phyloP scores from a whole-genome alignment of 2,113 vertebrate species.

The Ardeotis arabs region DNA sequence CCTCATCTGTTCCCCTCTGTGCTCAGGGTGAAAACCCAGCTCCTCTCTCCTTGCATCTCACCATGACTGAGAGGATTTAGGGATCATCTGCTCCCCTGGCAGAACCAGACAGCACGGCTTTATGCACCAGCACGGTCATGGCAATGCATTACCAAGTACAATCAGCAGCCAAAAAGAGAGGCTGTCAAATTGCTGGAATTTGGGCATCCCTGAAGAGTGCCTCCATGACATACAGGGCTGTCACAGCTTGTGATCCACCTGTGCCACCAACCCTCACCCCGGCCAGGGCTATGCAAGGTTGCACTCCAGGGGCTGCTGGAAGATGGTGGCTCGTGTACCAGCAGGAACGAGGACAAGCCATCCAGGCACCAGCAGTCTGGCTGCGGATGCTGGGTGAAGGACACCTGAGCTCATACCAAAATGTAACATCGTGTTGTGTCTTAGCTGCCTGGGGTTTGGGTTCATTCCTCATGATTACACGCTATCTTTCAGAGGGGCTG shows the following conservation, averaged over 20 bases:
- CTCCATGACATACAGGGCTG: neutral
- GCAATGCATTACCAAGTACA: neutral
- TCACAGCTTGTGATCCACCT: neutral
- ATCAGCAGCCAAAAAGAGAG: neutral
- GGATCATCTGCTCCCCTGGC: neutral
- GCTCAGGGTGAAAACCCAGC: neutral
- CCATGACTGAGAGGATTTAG: neutral
- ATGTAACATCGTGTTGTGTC: neutral
- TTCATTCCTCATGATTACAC: neutral
- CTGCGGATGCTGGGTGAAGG: neutral
- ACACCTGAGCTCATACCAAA: neutral
- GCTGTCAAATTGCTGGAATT: neutral
- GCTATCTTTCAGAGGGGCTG: neutral
- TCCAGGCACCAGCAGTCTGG: neutral
- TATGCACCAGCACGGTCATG: neutral
- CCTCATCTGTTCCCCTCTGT: neutral
- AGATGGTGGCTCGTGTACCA: fast-evolving
- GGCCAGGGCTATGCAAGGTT: neutral
- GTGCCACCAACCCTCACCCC: neutral
- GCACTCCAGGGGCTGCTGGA: neutral
- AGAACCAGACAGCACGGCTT: neutral
- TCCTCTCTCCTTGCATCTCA: neutral
- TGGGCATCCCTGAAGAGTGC: neutral
- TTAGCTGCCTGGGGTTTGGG: neutral
- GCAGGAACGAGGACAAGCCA: neutral